These are phyloP conservation scores for Pygmarrhopalites habei DNA, from an alignment of 1,140 invertebrate genomes.

Conservation along the genomic window DNA sequence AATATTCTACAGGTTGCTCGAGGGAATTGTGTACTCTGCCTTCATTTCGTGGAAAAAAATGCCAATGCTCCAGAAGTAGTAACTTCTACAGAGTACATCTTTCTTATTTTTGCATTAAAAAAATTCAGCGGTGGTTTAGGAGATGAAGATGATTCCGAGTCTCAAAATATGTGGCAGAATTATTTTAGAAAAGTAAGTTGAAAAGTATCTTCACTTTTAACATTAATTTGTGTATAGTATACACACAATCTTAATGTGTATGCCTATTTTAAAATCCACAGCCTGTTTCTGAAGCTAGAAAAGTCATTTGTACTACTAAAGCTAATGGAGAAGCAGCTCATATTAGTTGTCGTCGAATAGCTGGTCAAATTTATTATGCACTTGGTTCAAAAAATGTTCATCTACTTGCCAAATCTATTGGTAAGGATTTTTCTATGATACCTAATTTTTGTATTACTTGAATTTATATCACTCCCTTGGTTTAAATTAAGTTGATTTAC, in stretches of 20 bases:
- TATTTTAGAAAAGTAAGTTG: slow-evolving; percentile 42
- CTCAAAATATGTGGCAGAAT: slow-evolving; percentile 45
- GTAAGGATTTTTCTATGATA: slow-evolving; percentile 11
- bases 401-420: slow-evolving; percentile 43
- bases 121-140: slow-evolving; percentile 51
- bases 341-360: slow-evolving; percentile 45
- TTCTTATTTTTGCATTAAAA: slow-evolving; percentile 47
- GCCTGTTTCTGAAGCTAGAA: slow-evolving; percentile 42
- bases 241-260: not conserved
- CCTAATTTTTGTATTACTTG: slow-evolving; percentile 2
- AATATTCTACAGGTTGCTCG: slow-evolving; percentile 42
- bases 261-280: slow-evolving; percentile 30
- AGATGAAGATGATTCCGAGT: slow-evolving; percentile 48
- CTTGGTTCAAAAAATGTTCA: slow-evolving; percentile 51
- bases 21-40: slow-evolving; percentile 45
- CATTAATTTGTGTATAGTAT: slow-evolving; percentile 3
- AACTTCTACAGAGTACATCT: slow-evolving; percentile 37
- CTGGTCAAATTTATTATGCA: slow-evolving; percentile 43
- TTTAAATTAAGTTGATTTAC: no score
- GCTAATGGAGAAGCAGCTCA: slow-evolving; percentile 51
- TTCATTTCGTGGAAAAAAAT: slow-evolving; percentile 31
- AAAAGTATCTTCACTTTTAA: slow-evolving; percentile 7
- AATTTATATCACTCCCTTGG: no score
- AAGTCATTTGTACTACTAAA: slow-evolving; percentile 46
- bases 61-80: not conserved